Conservation (phyloP, 2,113 vertebrate species). For the Lutjanus erythropterus region DNA sequence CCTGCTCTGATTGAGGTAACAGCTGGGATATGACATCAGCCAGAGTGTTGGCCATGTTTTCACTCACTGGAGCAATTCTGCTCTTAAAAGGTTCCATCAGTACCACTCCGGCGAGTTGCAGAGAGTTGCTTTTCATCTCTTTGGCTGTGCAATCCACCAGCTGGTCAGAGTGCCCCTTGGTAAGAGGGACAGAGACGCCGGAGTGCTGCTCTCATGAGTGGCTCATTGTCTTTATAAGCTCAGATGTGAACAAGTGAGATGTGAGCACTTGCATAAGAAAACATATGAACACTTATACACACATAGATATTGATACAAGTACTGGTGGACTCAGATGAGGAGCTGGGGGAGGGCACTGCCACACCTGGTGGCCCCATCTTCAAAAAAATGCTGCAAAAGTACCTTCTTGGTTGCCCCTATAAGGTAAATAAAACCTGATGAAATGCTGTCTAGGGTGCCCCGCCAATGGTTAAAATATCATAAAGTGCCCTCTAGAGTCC, state of each 20-base stretch:
- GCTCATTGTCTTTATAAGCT: slow-evolving; percentile 64
- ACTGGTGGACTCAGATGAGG: too few relatives aligned
- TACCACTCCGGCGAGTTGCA: slow-evolving; percentile 79
- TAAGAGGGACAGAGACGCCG: slow-evolving; percentile 61
- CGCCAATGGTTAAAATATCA: too few relatives aligned
- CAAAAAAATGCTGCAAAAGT: too few relatives aligned
- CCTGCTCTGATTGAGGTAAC: slow-evolving; percentile 81
- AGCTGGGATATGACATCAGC: slow-evolving; percentile 87
- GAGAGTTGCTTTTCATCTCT: slow-evolving; percentile 84
- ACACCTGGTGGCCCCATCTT: too few relatives aligned
- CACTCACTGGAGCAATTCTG: slow-evolving; percentile 80
- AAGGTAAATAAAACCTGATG: too few relatives aligned
- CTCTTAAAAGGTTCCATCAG: slow-evolving; percentile 87
- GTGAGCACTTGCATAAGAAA: slow-evolving; percentile 36
- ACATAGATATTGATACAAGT: slow-evolving; percentile 10
- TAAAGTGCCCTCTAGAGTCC: too few relatives aligned
- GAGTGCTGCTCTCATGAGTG: slow-evolving; percentile 63
- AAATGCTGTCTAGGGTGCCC: too few relatives aligned
- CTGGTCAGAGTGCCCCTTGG: slow-evolving; percentile 72
- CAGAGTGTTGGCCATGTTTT: slow-evolving; percentile 83
- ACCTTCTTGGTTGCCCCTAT: too few relatives aligned
- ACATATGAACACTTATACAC: not conserved
- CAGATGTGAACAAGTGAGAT: slow-evolving; percentile 36
- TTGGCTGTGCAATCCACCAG: slow-evolving; percentile 78
- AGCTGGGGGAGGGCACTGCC: too few relatives aligned